These are phyloP conservation scores for Andrena fulva DNA, from an alignment of 2,888 invertebrate genomes.

Conservation along the genomic window DNA sequence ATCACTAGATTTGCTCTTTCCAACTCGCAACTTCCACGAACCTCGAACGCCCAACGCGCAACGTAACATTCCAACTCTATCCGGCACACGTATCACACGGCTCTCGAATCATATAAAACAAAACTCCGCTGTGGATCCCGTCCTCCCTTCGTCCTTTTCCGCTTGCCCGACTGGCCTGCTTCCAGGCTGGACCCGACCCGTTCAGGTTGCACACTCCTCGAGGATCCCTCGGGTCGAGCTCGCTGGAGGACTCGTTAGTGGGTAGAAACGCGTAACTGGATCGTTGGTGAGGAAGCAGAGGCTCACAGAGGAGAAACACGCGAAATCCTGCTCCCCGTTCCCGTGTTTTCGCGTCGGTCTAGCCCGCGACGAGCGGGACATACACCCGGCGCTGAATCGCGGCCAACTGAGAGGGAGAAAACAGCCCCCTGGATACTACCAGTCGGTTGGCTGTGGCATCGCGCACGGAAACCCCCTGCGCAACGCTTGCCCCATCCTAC, in stretches of 20 bases:
- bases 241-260: neutral
- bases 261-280: neutral
- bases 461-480: conserved; percentile 81
- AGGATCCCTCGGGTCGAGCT: neutral
- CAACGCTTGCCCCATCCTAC: conserved; percentile 76
- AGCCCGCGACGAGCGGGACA: conserved; percentile 69
- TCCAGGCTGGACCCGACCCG: neutral
- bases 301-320: neutral
- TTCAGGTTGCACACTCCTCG: neutral
- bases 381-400: conserved; percentile 82
- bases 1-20: conserved; percentile 16
- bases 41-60: neutral
- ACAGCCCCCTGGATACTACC: conserved; percentile 74
- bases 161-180: conserved; percentile 1
- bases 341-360: conserved; percentile 42
- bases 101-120: neutral
- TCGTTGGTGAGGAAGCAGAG: neutral
- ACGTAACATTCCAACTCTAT: neutral
- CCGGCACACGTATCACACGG: neutral
- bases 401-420: conserved; percentile 81
- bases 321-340: neutral
- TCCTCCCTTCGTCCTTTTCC: neutral
- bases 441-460: conserved; percentile 75
- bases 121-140: neutral
- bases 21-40: conserved; percentile 4